A percentile compares a stretch with the other conserved stretches of the same genome.
phyloP scores from a whole-genome alignment of 2,113 vertebrate genomes.

The Arenaria interpres region DNA sequence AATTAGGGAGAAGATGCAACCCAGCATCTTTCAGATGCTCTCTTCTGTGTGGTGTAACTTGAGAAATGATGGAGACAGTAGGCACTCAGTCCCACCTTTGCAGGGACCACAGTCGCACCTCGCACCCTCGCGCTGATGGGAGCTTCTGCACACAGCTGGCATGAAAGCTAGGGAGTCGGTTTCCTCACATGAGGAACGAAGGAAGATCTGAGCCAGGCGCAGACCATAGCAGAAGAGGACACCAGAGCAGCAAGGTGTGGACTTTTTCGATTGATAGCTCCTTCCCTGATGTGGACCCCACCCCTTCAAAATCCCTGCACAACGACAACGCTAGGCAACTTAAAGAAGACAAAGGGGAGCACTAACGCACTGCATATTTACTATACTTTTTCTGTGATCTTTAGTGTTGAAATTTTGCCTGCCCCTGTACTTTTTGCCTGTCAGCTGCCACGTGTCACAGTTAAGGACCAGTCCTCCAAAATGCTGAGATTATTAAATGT shows the following conservation, averaged over 20 bases:
- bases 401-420: neutral
- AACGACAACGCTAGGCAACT: neutral
- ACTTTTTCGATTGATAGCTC: fast-evolving
- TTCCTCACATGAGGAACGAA: neutral
- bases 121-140: fast-evolving
- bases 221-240: neutral
- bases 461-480: neutral
- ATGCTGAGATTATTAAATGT: neutral
- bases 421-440: neutral
- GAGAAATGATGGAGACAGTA: neutral
- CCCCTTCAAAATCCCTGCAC: neutral
- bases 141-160: neutral
- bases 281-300: neutral
- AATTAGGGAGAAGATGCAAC: neutral
- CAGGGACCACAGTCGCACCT: neutral
- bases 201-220: neutral
- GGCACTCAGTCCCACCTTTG: neutral
- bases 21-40: neutral
- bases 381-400: neutral
- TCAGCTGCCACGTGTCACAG: neutral
- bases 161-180: neutral
- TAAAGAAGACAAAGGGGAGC: neutral
- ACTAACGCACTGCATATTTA: neutral
- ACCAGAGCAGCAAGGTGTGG: neutral
- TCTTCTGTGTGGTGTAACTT: neutral